Evolutionary conservation across 2,797 vertebrate species (phyloP).

Genomic region (Spheniscus humboldti): DNA sequence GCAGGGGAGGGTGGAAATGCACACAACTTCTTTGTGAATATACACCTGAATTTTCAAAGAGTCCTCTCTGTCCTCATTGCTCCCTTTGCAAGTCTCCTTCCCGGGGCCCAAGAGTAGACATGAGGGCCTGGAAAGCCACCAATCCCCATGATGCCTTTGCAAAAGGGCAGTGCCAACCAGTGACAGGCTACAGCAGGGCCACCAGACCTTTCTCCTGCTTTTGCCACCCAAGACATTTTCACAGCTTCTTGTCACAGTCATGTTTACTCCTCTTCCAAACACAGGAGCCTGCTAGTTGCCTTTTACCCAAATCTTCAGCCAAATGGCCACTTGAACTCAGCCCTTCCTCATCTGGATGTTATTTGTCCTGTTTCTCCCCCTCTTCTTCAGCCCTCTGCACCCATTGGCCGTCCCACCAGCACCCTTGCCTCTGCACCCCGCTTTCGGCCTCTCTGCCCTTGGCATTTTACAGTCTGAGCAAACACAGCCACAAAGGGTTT

Average conservation of each 20-base stretch:
- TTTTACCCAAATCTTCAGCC: not conserved
- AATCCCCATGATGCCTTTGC: fast-evolving
- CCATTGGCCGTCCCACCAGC: not conserved
- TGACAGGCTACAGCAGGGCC: not conserved
- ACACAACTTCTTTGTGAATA: not conserved
- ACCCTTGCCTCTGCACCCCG: not conserved
- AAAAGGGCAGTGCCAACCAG: not conserved
- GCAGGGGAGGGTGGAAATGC: not conserved
- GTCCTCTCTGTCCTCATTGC: not conserved
- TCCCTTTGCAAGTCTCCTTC: not conserved
- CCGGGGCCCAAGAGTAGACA: not conserved
- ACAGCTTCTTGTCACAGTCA: not conserved
- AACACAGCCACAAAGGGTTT: not conserved
- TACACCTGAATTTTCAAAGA: not conserved
- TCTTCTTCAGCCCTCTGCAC: not conserved
- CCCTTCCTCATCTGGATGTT: not conserved
- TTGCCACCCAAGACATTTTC: not conserved
- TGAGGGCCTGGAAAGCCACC: not conserved
- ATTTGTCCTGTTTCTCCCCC: not conserved
- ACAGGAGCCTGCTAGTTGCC: not conserved
- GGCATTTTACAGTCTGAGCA: not conserved
- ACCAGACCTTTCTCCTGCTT: not conserved
- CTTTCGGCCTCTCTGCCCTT: not conserved
- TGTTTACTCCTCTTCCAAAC: not conserved
- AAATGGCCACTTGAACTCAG: not conserved